Evolutionary conservation across 2,888 invertebrate species (phyloP), one percentile per base, ranked within the genome.

Genomic region (Ornithoptera priamus): DNA sequence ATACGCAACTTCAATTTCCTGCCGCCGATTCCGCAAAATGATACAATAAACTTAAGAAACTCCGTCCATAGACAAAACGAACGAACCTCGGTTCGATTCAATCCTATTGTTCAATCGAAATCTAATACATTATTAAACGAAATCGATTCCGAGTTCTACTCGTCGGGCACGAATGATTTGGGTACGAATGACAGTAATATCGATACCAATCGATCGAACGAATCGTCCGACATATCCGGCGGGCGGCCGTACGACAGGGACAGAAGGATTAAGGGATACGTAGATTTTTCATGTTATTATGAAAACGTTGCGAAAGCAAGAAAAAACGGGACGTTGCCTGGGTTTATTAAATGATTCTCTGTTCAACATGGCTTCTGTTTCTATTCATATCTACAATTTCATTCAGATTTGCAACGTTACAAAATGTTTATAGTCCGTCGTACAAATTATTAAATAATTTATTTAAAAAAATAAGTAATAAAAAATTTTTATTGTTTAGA

Each of bases 1-100:
- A 95, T 98, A 67, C 93, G 97, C 60, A 97, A 97, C 84, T 98
- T 98, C 78, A 97, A 97, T 80, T 97, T 95, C 79, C 94, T 96
- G 0, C 87, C 97, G 24, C 95, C 96, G 0, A 94, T 95, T 74
- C 94, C 94, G 0, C 75, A 81, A 17, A 79, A 78, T 0, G 78
- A 80, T 5, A 60, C 58, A 20, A 61, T 69, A 60, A 65, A 64
- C n/a, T 56, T 61, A 15, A 70, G 62, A 18, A 71, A 71, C 17
- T 67, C 68, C 1, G 64, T 71, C 8, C 72, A 73, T 53, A 78
- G 75, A 72, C 73, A 69, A 18, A 76, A 74, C 30, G 75, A 74
- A 4, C 77, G 75, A 17, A 73, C 77, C 0, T 89, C 93, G 0
- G 94, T 95, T 0, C 85, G 94, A 60, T 95, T 95, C 78, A 95